Conservation (phyloP, 2,113 vertebrate species). For the Mionectes macconnelli region DNA sequence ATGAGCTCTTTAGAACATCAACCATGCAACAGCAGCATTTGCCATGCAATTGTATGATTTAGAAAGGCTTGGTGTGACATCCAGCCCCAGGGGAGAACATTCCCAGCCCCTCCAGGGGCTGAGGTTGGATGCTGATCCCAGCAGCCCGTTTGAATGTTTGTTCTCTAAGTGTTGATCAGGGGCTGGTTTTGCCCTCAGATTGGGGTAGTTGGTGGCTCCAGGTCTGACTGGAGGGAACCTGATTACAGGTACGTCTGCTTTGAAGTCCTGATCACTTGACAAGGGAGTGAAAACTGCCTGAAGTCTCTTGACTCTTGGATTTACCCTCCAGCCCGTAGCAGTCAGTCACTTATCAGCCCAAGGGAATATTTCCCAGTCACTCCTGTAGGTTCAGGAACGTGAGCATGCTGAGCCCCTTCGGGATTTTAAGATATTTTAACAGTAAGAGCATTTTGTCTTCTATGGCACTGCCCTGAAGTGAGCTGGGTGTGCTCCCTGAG, state of each 20-base stretch:
- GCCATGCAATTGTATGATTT: background rate
- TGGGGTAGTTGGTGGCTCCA: background rate
- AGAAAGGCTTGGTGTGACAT: background rate
- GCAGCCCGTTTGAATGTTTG: background rate
- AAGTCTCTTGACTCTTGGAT: background rate
- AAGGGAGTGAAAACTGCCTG: background rate
- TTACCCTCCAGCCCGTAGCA: fast-evolving
- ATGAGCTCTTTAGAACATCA: background rate
- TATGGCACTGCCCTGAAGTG: no score
- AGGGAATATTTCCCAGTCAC: background rate
- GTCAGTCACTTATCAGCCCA: background rate
- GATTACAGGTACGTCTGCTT: background rate
- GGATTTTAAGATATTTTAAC: background rate
- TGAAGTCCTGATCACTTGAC: background rate
- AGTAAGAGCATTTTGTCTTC: background rate
- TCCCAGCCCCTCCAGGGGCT: background rate
- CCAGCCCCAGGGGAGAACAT: background rate
- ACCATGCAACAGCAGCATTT: background rate
- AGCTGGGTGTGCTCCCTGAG: background rate
- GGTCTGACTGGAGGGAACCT: background rate
- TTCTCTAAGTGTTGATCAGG: background rate
- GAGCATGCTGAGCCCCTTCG: background rate
- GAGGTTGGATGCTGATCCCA: background rate
- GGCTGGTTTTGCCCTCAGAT: background rate
- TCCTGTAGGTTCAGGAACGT: fast-evolving